These are phyloP conservation scores for Phengaris alcon DNA, from an alignment of 2,888 invertebrate species.

Conservation along the genomic window DNA sequence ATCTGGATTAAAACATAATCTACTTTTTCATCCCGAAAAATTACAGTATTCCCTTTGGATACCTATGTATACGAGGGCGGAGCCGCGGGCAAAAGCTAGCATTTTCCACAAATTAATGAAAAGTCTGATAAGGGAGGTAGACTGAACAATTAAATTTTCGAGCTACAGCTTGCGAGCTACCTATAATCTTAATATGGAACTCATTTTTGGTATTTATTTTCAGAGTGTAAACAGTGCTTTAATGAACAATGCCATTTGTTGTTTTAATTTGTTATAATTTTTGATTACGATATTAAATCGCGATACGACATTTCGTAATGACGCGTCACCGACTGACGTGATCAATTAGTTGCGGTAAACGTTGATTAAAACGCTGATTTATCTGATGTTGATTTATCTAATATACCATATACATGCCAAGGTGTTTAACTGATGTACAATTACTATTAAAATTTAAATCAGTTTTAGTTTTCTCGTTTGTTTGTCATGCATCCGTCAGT, in stretches of 20 bases:
- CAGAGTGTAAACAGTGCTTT: conserved; percentile 1
- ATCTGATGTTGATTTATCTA: conserved; percentile 20
- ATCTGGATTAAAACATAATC: too few relatives aligned
- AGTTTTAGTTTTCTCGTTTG: too few relatives aligned
- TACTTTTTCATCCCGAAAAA: too few relatives aligned
- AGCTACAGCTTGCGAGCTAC: not conserved
- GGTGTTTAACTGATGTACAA: not conserved
- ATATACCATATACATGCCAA: not conserved
- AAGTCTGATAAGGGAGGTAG: not conserved
- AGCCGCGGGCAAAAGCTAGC: too few relatives aligned
- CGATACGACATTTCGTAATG: not conserved
- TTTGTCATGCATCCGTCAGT: too few relatives aligned
- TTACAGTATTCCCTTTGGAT: too few relatives aligned
- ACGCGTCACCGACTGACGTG: conserved; percentile 7
- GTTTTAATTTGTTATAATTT: conserved; percentile 25
- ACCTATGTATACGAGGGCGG: too few relatives aligned
- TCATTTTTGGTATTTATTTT: conserved; percentile 23
- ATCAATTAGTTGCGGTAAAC: conserved; percentile 33
- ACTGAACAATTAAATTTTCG: not conserved
- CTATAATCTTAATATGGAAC: conserved; percentile 17
- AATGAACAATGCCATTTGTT: conserved; percentile 16
- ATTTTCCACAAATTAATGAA: not conserved
- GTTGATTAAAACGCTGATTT: conserved; percentile 35
- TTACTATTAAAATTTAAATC: too few relatives aligned
- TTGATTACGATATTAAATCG: conserved; percentile 25